Evolutionary conservation across 2,113 vertebrate genomes (phyloP).

Genomic region (Osmerus mordax): DNA sequence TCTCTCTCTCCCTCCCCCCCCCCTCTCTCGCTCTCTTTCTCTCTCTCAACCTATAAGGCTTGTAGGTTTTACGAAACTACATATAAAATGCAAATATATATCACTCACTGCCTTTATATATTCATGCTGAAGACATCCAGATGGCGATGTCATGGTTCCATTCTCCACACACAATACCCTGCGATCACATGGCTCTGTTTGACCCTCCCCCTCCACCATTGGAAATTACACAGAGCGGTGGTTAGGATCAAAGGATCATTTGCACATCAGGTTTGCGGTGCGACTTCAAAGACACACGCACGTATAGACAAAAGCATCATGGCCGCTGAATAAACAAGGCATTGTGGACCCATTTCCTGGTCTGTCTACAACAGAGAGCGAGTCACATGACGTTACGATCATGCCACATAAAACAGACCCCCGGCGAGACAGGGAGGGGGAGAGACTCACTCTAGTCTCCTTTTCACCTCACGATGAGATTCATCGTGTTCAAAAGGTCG

Average conservation of each 20-base stretch:
- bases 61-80: slow-evolving; percentile 56
- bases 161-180: slow-evolving; percentile 25
- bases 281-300: slow-evolving; percentile 52
- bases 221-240: slow-evolving; percentile 14
- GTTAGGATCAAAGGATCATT: slow-evolving; percentile 65
- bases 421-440: not conserved
- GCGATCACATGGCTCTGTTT: slow-evolving; percentile 29
- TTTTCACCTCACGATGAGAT: no score
- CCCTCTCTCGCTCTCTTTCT: not conserved
- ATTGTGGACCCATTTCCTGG: slow-evolving; percentile 10
- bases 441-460: not conserved
- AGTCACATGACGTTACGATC: not conserved
- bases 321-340: slow-evolving; percentile 20
- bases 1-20: no score
- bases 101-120: slow-evolving; percentile 17
- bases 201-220: slow-evolving; percentile 5
- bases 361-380: not conserved
- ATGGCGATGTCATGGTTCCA: slow-evolving; percentile 19
- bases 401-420: not conserved
- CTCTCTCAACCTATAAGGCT: slow-evolving; percentile 56
- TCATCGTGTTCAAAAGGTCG: no score
- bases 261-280: slow-evolving; percentile 58
- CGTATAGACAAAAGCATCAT: slow-evolving; percentile 53
- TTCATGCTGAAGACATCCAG: slow-evolving; percentile 28
- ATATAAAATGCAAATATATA: slow-evolving; percentile 45